Conservation (phyloP, 1,140 invertebrate species). For the Drosophila gunungcola region DNA sequence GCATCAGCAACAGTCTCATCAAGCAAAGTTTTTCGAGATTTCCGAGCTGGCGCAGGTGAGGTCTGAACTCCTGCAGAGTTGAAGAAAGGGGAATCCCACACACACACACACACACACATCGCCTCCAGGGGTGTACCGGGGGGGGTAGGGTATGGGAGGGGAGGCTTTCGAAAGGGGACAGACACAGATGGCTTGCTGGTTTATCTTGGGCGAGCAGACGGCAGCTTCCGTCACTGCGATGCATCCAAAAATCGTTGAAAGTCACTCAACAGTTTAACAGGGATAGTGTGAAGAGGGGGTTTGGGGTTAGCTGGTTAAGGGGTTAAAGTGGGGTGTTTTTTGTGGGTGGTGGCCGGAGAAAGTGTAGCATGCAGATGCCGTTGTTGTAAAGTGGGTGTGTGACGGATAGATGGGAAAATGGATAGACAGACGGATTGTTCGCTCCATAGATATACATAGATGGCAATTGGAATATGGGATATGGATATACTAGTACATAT, state of each 20-base stretch:
- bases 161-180: neutral
- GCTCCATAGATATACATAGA: constrained; percentile 8
- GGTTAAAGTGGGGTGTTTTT: no score
- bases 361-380: constrained; percentile 26
- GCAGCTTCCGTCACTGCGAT: constrained; percentile 63
- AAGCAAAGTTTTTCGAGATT: constrained; percentile 50
- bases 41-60: constrained; percentile 33
- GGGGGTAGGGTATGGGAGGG: neutral
- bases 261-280: constrained; percentile 78
- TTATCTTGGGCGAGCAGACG: constrained; percentile 66
- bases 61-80: constrained; percentile 7
- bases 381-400: constrained; percentile 18
- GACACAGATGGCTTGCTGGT: constrained; percentile 40
- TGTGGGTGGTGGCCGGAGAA: neutral
- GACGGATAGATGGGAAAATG: constrained; percentile 25
- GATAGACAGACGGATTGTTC: constrained; percentile 30
- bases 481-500: constrained; percentile 3
- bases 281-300: constrained; percentile 18
- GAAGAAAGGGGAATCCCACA: constrained; percentile 1
- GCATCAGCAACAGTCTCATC: constrained; percentile 48
- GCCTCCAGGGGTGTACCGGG: neutral
- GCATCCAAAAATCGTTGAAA: constrained; percentile 78
- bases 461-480: constrained; percentile 7
- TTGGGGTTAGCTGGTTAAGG: neutral
- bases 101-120: constrained; percentile 8